Conservation (phyloP, 2,113 vertebrate species). For the Mastomys coucha region DNA sequence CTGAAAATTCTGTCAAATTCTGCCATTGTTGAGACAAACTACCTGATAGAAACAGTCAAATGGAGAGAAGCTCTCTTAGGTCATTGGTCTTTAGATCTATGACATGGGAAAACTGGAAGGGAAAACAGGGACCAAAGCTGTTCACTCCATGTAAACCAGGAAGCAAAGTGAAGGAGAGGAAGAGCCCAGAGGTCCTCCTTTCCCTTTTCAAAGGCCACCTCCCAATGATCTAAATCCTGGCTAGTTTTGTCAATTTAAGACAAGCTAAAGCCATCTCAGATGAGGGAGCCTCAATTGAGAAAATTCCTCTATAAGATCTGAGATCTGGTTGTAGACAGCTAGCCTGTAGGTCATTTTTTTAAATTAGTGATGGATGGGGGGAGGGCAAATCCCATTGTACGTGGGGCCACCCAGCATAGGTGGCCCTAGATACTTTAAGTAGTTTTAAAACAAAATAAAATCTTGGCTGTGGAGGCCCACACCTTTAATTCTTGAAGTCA, state of each 20-base stretch:
- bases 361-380: background rate
- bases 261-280: background rate
- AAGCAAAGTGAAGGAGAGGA: background rate
- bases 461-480: background rate
- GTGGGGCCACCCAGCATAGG: background rate
- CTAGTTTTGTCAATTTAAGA: background rate
- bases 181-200: too few species aligned
- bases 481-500: background rate
- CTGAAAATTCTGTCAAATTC: background rate
- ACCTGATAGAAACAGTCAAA: background rate
- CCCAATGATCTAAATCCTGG: background rate
- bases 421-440: background rate
- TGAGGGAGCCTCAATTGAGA: background rate
- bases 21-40: background rate
- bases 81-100: background rate
- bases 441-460: background rate
- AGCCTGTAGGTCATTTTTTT: background rate
- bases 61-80: background rate
- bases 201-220: background rate
- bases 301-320: background rate
- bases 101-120: background rate
- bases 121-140: background rate
- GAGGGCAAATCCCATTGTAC: background rate
- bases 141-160: background rate
- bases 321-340: background rate